phyloP scores from a whole-genome alignment of 2,113 vertebrate species.

The Pterophyllum scalare region DNA sequence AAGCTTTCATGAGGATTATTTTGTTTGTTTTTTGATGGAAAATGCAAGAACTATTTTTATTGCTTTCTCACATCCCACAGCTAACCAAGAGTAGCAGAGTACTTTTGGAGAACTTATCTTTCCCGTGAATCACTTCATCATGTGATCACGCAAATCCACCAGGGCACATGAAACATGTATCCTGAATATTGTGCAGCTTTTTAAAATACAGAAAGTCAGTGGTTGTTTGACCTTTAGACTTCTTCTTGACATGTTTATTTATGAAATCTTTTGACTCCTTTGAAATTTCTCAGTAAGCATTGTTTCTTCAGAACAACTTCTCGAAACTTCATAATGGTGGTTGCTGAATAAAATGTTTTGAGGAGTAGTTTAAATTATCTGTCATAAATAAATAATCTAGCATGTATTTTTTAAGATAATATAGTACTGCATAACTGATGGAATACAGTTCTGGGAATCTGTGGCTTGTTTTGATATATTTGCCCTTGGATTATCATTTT shows the following conservation, averaged over 20 bases:
- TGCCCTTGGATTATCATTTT: neutral
- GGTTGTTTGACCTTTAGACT: conserved; percentile 62
- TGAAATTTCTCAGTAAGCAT: conserved; percentile 14
- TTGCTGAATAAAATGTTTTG: conserved; percentile 10
- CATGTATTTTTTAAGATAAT: conserved; percentile 1
- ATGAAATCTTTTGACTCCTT: conserved; percentile 52
- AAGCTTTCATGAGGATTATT: conserved; percentile 53
- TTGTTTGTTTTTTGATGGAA: conserved; percentile 66
- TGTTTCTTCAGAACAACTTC: conserved; percentile 24
- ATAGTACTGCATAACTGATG: neutral
- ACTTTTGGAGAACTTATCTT: conserved; percentile 24
- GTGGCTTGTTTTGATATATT: neutral
- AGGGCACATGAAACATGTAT: conserved; percentile 30
- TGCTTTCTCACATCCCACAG: conserved; percentile 37
- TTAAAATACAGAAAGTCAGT: conserved; percentile 56
- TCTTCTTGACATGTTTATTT: conserved; percentile 62
- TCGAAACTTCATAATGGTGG: conserved; percentile 16
- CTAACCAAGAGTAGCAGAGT: conserved; percentile 35
- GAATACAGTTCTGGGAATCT: neutral
- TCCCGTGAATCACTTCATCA: conserved; percentile 53
- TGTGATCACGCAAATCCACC: conserved; percentile 49
- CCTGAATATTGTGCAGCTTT: conserved; percentile 43
- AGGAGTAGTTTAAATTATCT: conserved; percentile 1
- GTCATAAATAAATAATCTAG: conserved; percentile 18
- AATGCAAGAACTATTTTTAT: conserved; percentile 44